phyloP scores from a whole-genome alignment of 2,113 vertebrate genomes.

The Indicator indicator region DNA sequence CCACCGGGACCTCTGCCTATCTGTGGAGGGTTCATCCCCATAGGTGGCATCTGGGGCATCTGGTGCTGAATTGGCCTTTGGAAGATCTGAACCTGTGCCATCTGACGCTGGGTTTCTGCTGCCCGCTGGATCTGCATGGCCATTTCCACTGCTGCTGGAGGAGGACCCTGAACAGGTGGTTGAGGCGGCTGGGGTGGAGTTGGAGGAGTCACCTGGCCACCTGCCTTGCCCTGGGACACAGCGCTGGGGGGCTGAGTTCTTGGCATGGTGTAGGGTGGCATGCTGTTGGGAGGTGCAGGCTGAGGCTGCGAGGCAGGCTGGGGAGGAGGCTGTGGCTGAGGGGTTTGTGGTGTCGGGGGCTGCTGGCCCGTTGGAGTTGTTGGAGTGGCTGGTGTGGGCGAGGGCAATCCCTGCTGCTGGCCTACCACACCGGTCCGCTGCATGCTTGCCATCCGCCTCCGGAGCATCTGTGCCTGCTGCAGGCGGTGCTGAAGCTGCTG shows the following conservation, averaged over 20 bases:
- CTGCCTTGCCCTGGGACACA: constrained; percentile 82
- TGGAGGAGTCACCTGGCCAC: constrained; percentile 80
- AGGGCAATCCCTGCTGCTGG: constrained; percentile 87
- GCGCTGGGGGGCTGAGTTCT: constrained; percentile 75
- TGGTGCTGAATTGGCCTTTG: constrained; percentile 89
- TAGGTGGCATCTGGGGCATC: constrained; percentile 86
- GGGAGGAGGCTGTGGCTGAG: constrained; percentile 82
- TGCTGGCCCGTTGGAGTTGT: constrained; percentile 89
- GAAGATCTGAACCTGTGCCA: constrained; percentile 90
- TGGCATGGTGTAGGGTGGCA: constrained; percentile 77
- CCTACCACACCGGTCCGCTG: constrained; percentile 87
- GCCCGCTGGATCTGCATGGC: constrained; percentile 97
- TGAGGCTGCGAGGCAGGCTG: constrained; percentile 76
- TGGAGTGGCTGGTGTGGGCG: constrained; percentile 89
- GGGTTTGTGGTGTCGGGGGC: constrained; percentile 89
- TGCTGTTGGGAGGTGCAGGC: constrained; percentile 77
- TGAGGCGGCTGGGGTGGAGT: constrained; percentile 76
- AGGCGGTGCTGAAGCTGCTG: constrained; percentile 96
- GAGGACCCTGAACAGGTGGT: constrained; percentile 83
- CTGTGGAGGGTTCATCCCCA: constrained; percentile 85
- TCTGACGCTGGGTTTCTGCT: constrained; percentile 93
- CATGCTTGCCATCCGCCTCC: constrained; percentile 96
- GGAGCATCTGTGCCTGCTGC: constrained; percentile 96
- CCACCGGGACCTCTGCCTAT: constrained; percentile 80
- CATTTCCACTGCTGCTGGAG: constrained; percentile 96